Conservation (phyloP, 2,888 invertebrate genomes). For the Sphinx pinastri region DNA sequence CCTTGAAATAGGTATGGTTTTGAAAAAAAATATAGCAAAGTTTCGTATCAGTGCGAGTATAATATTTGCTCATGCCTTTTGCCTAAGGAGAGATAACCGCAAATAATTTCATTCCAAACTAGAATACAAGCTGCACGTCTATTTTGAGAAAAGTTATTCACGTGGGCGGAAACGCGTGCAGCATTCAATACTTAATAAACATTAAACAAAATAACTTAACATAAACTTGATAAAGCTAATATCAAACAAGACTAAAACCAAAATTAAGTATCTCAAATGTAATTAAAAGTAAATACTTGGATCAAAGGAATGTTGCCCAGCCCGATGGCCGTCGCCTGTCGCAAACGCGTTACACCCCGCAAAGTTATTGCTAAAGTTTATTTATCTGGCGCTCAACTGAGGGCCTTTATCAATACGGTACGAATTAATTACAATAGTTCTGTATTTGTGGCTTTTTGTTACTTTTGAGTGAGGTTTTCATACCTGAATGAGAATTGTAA, state of each 20-base stretch:
- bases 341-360: not conserved
- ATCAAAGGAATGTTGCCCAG: conserved; percentile 2
- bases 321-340: conserved; percentile 7
- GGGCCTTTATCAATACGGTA: not conserved
- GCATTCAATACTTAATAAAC: not conserved
- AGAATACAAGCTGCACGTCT: too few species aligned
- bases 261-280: not conserved
- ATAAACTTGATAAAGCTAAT: not conserved
- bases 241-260: not conserved
- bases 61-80: too few species aligned
- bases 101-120: too few species aligned
- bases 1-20: too few species aligned
- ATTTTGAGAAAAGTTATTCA: too few species aligned
- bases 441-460: not conserved
- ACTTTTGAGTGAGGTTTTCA: too few species aligned
- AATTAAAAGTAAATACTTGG: conserved; percentile 13
- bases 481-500: too few species aligned
- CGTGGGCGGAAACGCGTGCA: too few species aligned
- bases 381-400: conserved; percentile 40
- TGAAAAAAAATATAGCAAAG: too few species aligned
- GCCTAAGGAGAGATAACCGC: too few species aligned
- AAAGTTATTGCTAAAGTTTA: conserved; percentile 44
- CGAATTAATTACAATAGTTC: not conserved
- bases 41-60: too few species aligned
- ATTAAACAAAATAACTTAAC: not conserved